Conservation (phyloP, 2,888 invertebrate species). For the Nemapogon koenigi region DNA sequence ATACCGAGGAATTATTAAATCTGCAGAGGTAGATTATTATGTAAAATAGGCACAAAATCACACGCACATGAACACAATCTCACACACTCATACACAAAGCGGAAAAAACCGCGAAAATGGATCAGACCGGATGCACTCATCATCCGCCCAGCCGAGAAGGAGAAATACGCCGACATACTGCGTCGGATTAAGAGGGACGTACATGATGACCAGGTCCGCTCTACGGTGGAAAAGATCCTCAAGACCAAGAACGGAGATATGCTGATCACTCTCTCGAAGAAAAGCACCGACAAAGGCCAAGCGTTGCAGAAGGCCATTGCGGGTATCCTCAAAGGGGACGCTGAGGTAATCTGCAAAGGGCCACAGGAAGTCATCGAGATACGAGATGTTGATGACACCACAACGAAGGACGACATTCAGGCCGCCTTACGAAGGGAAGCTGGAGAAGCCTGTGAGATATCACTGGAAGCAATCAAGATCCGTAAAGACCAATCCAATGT, state of each 20-base stretch:
- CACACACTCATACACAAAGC: too few relatives aligned
- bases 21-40: neutral
- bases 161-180: neutral
- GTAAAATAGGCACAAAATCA: too few relatives aligned
- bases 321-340: too few relatives aligned
- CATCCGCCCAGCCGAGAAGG: neutral
- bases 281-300: neutral
- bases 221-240: neutral
- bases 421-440: neutral
- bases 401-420: neutral
- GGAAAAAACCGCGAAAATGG: too few relatives aligned
- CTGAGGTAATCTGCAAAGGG: too few relatives aligned
- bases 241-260: neutral
- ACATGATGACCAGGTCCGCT: neutral
- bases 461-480: neutral
- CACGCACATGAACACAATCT: too few relatives aligned
- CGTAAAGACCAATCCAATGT: constrained; percentile 5
- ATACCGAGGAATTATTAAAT: constrained; percentile 8
- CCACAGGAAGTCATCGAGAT: neutral
- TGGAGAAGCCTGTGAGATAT: neutral
- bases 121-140: too few relatives aligned
- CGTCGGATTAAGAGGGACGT: neutral
- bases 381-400: neutral
- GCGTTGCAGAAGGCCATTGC: neutral
- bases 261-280: neutral